Evolutionary conservation across 2,888 invertebrate genomes (phyloP).

Genomic region (Chymomyza procnemis): DNA sequence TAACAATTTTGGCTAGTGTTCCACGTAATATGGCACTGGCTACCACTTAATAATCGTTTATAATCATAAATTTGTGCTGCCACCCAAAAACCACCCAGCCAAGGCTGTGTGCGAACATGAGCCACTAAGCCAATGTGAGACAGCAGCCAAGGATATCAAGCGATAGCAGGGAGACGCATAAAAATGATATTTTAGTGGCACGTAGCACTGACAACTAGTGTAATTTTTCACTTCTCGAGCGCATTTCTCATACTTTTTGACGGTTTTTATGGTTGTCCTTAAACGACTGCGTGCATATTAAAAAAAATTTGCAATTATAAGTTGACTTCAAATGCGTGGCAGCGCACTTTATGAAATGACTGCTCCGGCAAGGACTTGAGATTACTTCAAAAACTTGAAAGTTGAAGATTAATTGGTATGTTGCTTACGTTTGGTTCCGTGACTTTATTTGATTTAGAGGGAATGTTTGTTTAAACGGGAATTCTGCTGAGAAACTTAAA

Average conservation of each 20-base stretch:
- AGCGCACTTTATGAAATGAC: neutral
- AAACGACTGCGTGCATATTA: neutral
- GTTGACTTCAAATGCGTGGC: neutral
- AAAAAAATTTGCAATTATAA: conserved; percentile 2
- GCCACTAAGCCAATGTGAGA: neutral
- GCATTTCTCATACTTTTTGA: neutral
- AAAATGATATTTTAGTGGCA: neutral
- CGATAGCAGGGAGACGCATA: neutral
- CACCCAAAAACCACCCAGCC: neutral
- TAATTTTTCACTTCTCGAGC: conserved; percentile 4
- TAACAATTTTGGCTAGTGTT: neutral
- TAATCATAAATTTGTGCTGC: neutral
- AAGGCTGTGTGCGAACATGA: neutral
- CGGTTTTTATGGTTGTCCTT: neutral
- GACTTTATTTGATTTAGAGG: too few species aligned
- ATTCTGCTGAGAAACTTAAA: too few species aligned
- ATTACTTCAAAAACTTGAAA: too few species aligned
- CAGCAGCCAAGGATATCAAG: neutral
- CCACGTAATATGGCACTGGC: neutral
- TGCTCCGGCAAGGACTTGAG: neutral
- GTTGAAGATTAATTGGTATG: too few species aligned
- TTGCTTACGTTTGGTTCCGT: too few species aligned
- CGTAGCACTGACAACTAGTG: conserved; percentile 9
- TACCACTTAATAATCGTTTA: neutral
- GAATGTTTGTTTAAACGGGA: too few species aligned